Conservation (phyloP, 2,113 vertebrate genomes). For the Indicator maculatus region DNA sequence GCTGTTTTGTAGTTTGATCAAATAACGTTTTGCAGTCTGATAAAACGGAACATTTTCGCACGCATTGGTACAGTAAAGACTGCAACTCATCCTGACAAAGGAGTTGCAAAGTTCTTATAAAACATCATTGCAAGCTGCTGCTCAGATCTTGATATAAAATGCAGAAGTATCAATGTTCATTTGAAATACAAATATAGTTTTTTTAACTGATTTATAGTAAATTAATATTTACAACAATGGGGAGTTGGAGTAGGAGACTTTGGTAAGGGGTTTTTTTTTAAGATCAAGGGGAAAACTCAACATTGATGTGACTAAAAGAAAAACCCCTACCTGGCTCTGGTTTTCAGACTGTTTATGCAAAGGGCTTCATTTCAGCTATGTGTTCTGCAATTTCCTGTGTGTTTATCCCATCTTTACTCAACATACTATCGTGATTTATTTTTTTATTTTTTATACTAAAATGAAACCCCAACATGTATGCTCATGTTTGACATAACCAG, state of each 20-base stretch:
- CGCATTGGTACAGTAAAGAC: not conserved
- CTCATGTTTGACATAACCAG: not conserved
- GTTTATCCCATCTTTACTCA: not conserved
- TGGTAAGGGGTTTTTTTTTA: not conserved
- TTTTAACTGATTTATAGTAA: not conserved
- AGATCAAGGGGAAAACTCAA: not conserved
- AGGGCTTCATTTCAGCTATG: not conserved
- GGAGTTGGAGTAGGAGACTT: not conserved
- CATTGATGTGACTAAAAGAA: not conserved
- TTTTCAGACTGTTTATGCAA: not conserved
- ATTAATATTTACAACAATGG: not conserved
- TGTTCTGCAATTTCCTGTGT: not conserved
- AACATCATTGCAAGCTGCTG: not conserved
- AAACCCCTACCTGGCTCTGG: not conserved
- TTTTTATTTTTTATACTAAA: not conserved
- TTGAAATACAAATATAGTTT: not conserved
- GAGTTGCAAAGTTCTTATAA: not conserved
- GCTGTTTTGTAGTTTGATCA: constrained; percentile 8
- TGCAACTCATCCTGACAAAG: not conserved
- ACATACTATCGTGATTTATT: not conserved
- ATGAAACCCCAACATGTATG: not conserved
- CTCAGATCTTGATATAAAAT: not conserved
- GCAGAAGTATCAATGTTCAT: not conserved
- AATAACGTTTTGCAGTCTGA: not conserved
- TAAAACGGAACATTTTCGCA: constrained; percentile 9